A percentile compares a stretch with the other conserved stretches of the same genome.
Evolutionary conservation across 2,797 vertebrate species (phyloP).

Genomic region (Xiphophorus birchmanni): DNA sequence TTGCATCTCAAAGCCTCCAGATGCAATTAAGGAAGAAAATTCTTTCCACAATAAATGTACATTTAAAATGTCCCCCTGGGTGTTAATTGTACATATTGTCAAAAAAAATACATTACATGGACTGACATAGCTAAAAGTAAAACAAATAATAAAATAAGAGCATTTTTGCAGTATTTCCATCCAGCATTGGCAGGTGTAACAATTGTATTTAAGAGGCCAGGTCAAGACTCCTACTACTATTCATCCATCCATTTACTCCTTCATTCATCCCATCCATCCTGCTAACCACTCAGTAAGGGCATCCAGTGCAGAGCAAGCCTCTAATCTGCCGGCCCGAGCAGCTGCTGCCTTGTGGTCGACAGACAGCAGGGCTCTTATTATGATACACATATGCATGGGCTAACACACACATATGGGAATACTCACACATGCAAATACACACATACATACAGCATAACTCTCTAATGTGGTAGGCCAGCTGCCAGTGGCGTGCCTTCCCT

Average conservation of each 20-base stretch:
- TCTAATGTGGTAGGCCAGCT: constrained; percentile 98
- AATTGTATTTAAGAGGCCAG: constrained; percentile 22
- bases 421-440: constrained; percentile 47
- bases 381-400: constrained; percentile 63
- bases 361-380: constrained; percentile 78
- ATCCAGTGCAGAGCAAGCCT: constrained; percentile 75
- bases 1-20: neutral
- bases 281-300: constrained; percentile 70
- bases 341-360: constrained; percentile 78
- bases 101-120: neutral
- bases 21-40: neutral
- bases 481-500: constrained; percentile 89
- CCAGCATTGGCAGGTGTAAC: constrained; percentile 42
- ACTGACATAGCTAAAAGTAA: neutral
- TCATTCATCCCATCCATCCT: constrained; percentile 66
- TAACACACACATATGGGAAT: constrained; percentile 45
- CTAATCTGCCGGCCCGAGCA: constrained; percentile 77
- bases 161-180: neutral
- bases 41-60: neutral
- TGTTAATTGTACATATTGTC: neutral
- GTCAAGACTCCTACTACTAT: constrained; percentile 42
- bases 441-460: constrained; percentile 55
- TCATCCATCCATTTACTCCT: constrained; percentile 54
- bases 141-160: neutral
- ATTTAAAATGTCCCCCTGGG: neutral